A percentile compares a stretch with the other conserved stretches of the same genome.
These are phyloP conservation scores for Eulimnadia texana DNA, from an alignment of 1,140 invertebrate species.

Conservation along the genomic window DNA sequence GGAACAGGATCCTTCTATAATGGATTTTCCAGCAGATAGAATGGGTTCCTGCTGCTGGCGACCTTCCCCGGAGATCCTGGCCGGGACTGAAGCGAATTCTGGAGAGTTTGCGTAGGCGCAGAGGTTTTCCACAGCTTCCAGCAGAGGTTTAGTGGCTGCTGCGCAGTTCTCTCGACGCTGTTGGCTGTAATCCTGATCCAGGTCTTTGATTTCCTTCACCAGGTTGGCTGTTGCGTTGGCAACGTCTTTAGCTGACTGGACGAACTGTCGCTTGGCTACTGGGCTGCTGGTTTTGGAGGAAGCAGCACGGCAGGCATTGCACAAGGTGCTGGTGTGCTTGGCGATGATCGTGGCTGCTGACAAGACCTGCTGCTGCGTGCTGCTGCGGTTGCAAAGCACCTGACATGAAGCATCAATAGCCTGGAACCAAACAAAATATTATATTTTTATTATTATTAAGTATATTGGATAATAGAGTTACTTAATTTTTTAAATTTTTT, in stretches of 20 bases:
- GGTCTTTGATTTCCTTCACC: conserved; percentile 85
- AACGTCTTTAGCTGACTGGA: conserved; percentile 92
- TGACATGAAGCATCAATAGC: conserved; percentile 79
- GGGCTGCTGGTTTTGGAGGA: conserved; percentile 84
- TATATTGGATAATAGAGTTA: too few species aligned
- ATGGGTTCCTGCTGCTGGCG: conserved; percentile 72
- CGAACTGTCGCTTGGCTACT: conserved; percentile 88
- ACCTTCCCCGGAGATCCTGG: conserved; percentile 68
- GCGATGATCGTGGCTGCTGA: conserved; percentile 86
- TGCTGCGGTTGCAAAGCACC: conserved; percentile 54
- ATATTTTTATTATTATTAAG: too few species aligned
- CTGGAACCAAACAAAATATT: too few species aligned
- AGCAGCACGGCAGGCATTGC: conserved; percentile 83
- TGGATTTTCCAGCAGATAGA: conserved; percentile 51
- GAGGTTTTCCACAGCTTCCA: conserved; percentile 83
- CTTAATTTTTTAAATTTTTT: too few species aligned
- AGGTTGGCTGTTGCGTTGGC: conserved; percentile 88
- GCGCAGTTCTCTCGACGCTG: conserved; percentile 58
- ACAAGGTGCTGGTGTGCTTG: conserved; percentile 88
- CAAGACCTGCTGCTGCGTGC: conserved; percentile 69
- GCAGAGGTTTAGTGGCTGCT: conserved; percentile 64
- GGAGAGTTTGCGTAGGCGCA: conserved; percentile 82
- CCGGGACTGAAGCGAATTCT: conserved; percentile 82
- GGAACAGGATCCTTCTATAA: conserved; percentile 66
- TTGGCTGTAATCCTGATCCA: conserved; percentile 69